Conservation (phyloP, 1,140 invertebrate genomes). For the Octopus sinensis region DNA sequence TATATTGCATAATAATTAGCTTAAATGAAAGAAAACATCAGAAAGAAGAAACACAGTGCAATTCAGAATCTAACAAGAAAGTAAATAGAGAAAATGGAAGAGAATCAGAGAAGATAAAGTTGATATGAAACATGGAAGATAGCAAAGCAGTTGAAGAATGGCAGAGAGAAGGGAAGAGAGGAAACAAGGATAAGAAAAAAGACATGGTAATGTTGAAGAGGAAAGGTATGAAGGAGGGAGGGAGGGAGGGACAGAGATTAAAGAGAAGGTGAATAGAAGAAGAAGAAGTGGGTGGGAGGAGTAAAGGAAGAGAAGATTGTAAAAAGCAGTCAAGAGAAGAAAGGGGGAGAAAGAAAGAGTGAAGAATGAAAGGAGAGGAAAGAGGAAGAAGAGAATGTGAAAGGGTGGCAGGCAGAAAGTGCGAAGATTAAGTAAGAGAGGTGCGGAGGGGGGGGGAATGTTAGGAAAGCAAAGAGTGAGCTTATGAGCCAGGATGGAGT, state of each 20-base stretch:
- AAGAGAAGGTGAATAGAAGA: background rate
- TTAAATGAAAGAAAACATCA: too few species aligned
- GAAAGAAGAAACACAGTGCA: too few species aligned
- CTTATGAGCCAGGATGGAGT: background rate
- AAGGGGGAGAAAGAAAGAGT: background rate
- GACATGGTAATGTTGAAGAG: too few species aligned
- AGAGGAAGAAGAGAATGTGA: background rate
- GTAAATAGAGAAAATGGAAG: too few species aligned
- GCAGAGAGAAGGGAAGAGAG: too few species aligned
- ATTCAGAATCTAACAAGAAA: too few species aligned
- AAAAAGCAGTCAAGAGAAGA: background rate
- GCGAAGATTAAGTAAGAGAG: background rate
- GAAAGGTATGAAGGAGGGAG: background rate
- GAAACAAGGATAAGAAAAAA: too few species aligned
- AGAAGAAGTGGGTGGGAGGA: background rate
- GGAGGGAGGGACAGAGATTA: background rate
- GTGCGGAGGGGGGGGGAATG: background rate
- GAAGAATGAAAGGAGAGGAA: background rate
- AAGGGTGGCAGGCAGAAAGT: background rate
- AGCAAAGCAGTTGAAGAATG: too few species aligned
- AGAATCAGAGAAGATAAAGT: too few species aligned
- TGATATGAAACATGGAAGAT: too few species aligned
- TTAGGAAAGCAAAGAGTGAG: background rate
- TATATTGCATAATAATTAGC: too few species aligned
- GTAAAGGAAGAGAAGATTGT: background rate